Evolutionary conservation across 2,888 invertebrate genomes (phyloP), one percentile per base, ranked within the genome.

Genomic region (Saturnia japonica): DNA sequence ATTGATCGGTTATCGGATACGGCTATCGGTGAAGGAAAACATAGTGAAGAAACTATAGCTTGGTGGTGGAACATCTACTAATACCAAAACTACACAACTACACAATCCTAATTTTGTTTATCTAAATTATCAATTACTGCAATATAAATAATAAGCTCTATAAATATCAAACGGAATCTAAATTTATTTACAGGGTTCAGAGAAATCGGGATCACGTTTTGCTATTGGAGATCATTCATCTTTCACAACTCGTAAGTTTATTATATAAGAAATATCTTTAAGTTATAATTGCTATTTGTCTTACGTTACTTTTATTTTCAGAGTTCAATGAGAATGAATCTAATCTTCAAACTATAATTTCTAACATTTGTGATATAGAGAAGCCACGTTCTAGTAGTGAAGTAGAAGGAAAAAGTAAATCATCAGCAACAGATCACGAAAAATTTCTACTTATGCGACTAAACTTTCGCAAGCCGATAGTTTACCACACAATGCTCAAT

Each of bases 211-310:
- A 22, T 90, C 90, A 64, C 84, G 87, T 68, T 85, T 91, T 72
- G 91, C 88, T 69, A 87, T 91, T 71, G 92, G 91, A 76, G 92
- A 93, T 76, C 90, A 93, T 78, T 86, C 88, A 40, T 90, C 90
- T 57, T 87, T 88, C 73, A 86, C 82, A 34, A 85, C 85, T 47
- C 79, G 93, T 93, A 83, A 89, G 90, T 83, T 68, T 25, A 57
- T 25, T 57, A 57, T 40, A 40, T 64, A 40, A 28, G 28, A n/a
- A 1, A 9, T 7, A 40, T 64, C 34, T 51, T 66, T n/a, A 42
- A 25, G 40, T 67, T n/a, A 60, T 72, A 43, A 69, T 67, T 68
- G 16, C 68, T 69, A 68, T 34, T 34, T 34, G 2, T 69, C 47
- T 12, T 73, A 4, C 3, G 12, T 25, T n/a, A 69, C 70, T 77